Conservation (phyloP, 1,140 invertebrate genomes). For the Anthonomus grandis region DNA sequence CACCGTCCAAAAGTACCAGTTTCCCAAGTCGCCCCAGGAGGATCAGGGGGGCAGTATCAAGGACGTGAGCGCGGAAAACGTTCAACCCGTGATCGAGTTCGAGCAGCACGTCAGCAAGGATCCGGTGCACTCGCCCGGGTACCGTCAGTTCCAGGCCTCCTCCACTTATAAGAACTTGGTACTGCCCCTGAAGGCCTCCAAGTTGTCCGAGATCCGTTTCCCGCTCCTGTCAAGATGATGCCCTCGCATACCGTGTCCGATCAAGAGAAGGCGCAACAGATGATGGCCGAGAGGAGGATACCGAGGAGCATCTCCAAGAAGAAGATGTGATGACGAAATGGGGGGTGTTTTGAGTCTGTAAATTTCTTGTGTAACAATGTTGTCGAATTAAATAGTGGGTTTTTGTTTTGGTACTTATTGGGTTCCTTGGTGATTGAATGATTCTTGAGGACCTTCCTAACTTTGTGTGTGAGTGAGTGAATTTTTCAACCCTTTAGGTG, state of each 20-base stretch:
- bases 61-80: conserved; percentile 13
- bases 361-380: no score
- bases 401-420: no score
- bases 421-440: no score
- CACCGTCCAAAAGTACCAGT: conserved; percentile 18
- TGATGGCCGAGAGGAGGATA: conserved; percentile 35
- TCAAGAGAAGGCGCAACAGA: conserved; percentile 42
- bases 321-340: no score
- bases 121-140: conserved; percentile 2
- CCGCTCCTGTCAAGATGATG: conserved; percentile 44
- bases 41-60: conserved; percentile 1
- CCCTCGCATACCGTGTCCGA: conserved; percentile 42
- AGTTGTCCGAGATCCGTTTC: conserved; percentile 42
- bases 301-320: conserved; percentile 24
- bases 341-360: no score
- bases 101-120: conserved; percentile 4
- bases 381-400: no score
- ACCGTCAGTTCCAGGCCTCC: conserved; percentile 35
- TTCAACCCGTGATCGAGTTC: conserved; percentile 32
- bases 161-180: conserved; percentile 37
- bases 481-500: no score
- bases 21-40: conserved; percentile 10
- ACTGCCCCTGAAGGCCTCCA: conserved; percentile 40
- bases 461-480: no score
- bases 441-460: no score